A percentile compares a stretch with the other conserved stretches of the same genome.
Conservation (phyloP, 2,888 invertebrate genomes). For the Nasonovia ribisnigri region DNA sequence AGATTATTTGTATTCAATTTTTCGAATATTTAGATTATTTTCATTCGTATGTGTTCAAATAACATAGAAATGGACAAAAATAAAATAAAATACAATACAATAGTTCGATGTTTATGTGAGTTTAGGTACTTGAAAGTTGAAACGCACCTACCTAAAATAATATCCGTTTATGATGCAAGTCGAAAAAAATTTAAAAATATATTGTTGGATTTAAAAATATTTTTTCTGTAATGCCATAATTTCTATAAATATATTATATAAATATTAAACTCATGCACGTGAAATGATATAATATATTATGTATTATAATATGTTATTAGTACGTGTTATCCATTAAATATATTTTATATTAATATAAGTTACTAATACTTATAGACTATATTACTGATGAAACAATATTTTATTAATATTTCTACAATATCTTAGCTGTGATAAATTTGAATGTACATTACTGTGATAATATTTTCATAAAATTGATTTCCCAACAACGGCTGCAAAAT, state of each 20-base stretch:
- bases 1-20: background rate
- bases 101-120: background rate
- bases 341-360: background rate
- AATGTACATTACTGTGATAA: background rate
- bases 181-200: background rate
- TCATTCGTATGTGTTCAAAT: background rate
- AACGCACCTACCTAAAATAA: background rate
- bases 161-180: background rate
- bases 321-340: background rate
- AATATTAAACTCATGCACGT: too few relatives aligned
- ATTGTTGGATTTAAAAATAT: background rate
- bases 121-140: background rate
- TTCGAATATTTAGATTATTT: background rate
- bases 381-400: background rate
- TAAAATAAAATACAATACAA: background rate
- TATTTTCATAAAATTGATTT: background rate
- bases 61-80: background rate
- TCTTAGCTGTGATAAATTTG: background rate
- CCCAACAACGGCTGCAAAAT: background rate
- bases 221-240: background rate
- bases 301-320: background rate
- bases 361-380: background rate
- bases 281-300: too few relatives aligned
- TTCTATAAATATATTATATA: too few relatives aligned
- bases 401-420: background rate